Base-by-base conservation (phyloP, 64 coral and sea anemone genomes). In the Stylophora pistillata region DNA sequence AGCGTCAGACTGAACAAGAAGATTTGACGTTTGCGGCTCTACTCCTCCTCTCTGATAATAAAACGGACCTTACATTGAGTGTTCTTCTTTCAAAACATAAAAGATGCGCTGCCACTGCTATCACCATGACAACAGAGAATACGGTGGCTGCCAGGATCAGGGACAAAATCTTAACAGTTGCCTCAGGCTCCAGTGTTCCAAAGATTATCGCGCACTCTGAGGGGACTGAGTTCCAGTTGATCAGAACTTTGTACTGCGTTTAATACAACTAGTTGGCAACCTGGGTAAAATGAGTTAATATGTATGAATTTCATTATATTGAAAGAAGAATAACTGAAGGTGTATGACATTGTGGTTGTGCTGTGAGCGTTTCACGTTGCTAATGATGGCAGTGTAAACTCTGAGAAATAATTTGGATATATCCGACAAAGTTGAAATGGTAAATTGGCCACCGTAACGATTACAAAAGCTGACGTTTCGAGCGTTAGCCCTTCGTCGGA, bases 161-260 rank as follows among this genome's bases (percentile, higher is more conserved):
- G 13, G 80, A 84, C 32, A 84, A 54, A 53, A 84, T 52, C 80
- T 70, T 84, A n/a, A 84, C 80, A 16, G 32, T 84, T 37, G 80
- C 80, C 13, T 70, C 80, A 84, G 61, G 32, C 60, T 84, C 80
- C 80, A 84, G 80, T 34, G 60, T 84, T 84, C 16, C 18, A 68
- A 68, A 25, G 64, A 26, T 68, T 68, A 25, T 68, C 5, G 64
- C n/a, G 64, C 7, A 4, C 37, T 47, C 7, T 47, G 3, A 47
- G 26, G 64, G 26, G 20, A 68, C 10, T 68, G 64, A n/a, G 9
- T n/a, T 68, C 23, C 23, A n/a, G 26, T 68, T 9, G 26, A 28
- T 9, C n/a, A n/a, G 26, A 68, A 26, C 21, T 68, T 12, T 12
- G 21, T 11, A 11, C 64, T n/a, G 64, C 20, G 20, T 66, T 66